phyloP scores from a whole-genome alignment of 2,797 vertebrate genomes.

The Adrianichthys oophorus region DNA sequence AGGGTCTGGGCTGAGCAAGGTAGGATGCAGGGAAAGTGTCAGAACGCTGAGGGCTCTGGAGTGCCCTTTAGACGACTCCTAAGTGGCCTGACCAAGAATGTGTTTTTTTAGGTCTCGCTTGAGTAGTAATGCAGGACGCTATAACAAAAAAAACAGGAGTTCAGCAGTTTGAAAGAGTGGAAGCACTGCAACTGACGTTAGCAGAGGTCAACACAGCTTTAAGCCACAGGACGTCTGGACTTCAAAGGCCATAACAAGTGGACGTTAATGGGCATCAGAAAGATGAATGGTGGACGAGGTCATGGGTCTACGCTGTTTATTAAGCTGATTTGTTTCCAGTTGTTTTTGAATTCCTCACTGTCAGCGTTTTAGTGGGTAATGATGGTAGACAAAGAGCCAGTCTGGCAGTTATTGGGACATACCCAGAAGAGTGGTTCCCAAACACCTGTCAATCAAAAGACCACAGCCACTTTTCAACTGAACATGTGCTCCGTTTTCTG shows the following conservation, averaged over 20 bases:
- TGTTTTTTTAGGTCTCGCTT: conserved; percentile 66
- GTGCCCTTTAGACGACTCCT: conserved; percentile 71
- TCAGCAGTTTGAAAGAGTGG: conserved; percentile 69
- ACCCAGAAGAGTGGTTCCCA: no score
- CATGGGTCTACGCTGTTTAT: neutral
- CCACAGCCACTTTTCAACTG: no score
- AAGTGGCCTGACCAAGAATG: conserved; percentile 51
- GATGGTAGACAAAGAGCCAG: no score
- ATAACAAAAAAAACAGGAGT: conserved; percentile 56
- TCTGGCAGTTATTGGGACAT: no score
- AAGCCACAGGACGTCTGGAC: conserved; percentile 5
- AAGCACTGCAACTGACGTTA: conserved; percentile 53
- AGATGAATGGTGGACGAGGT: neutral
- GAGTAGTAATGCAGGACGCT: conserved; percentile 62
- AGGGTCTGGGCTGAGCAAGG: conserved; percentile 21
- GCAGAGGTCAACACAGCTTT: conserved; percentile 28
- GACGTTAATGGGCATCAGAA: neutral
- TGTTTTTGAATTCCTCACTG: no score
- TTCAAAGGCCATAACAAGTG: neutral
- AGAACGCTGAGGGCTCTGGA: conserved; percentile 30
- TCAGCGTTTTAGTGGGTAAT: no score
- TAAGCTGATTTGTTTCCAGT: no score
- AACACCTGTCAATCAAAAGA: no score
- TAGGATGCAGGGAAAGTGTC: conserved; percentile 23
- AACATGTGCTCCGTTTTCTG: no score